Base-by-base conservation (phyloP, 2,113 vertebrate species). In the Fulmarus glacialis region DNA sequence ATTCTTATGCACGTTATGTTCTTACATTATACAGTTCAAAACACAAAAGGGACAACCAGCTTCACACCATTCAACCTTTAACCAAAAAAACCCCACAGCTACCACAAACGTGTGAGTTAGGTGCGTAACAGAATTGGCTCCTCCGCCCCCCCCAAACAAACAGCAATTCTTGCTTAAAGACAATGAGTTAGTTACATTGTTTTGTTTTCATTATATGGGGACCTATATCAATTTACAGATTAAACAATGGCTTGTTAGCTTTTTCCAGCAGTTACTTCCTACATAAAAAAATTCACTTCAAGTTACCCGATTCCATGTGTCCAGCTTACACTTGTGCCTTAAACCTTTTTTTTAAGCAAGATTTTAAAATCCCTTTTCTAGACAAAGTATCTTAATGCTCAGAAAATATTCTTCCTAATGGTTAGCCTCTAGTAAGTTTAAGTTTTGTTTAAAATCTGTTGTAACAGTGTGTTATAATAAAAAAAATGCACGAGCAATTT, bases 231-330 rank as follows among this genome's bases (percentile, higher is more conserved):
- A 58, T 27, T 17, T 17, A 21, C 17, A 32, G 23, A 56, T 26
- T 17, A 53, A 94, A 18, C 8, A 32, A 21, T 5, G 6, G 24
- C 60, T 70, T 48, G 9, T 18, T 38, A 22, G 50, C 29, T 40
- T 74, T 74, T 58, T 5, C n/a, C 58, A 85, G 60, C n/a, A 32
- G 14, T 32, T 43, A n/a, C 16, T 79, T 74, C 47, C 50, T 48
- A 60, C 40, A 20, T 27, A 3, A 23, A 21, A 45, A 48, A 16
- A 2, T n/a, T 67, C 42, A 50, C 15, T 56, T 48, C 14, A n/a
- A 77, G 11, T 34, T n/a, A 32, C 20, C 26, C 6, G 0, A 24
- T 42, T n/a, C 68, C 74, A 43, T 0, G 4, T 8, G 16, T 21
- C 40, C 66, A 60, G 36, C 12, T 36, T n/a, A 22, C 40, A 50